Evolutionary conservation across 2,888 invertebrate species (phyloP).

Genomic region (Bombylius discolor): DNA sequence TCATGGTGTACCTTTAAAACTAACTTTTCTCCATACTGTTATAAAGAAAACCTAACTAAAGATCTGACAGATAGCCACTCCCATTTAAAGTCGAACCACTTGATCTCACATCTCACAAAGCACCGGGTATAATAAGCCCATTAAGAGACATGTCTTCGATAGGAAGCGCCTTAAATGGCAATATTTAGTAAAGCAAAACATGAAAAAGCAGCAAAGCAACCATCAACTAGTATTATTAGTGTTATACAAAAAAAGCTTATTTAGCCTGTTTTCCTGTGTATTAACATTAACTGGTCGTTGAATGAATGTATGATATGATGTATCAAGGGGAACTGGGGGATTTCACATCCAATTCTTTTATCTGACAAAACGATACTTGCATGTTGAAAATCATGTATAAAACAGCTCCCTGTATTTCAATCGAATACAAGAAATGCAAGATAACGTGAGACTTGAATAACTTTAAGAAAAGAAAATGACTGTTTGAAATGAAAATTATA

Average conservation of each 20-base stretch:
- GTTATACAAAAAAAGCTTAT: neutral
- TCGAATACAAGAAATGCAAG: neutral
- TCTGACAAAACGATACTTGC: neutral
- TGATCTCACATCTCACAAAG: neutral
- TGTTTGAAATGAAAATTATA: neutral
- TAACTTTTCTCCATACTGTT: too few relatives aligned
- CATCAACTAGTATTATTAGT: neutral
- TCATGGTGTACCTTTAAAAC: too few relatives aligned
- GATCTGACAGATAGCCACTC: neutral
- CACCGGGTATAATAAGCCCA: neutral
- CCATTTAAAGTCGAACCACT: neutral
- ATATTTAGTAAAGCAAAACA: neutral
- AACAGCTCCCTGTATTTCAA: neutral
- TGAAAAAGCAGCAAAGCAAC: neutral
- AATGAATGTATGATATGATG: too few relatives aligned
- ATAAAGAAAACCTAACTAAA: neutral
- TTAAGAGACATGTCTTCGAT: neutral
- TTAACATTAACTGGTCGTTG: neutral
- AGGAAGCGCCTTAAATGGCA: neutral
- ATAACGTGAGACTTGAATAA: neutral
- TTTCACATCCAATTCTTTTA: neutral
- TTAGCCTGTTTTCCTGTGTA: neutral
- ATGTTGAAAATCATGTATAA: neutral
- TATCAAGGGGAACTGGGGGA: neutral
- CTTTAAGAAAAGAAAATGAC: neutral